Evolutionary conservation across 1,140 invertebrate species (phyloP), one percentile per base, ranked within the genome.

Genomic region (Tribolium castaneum): DNA sequence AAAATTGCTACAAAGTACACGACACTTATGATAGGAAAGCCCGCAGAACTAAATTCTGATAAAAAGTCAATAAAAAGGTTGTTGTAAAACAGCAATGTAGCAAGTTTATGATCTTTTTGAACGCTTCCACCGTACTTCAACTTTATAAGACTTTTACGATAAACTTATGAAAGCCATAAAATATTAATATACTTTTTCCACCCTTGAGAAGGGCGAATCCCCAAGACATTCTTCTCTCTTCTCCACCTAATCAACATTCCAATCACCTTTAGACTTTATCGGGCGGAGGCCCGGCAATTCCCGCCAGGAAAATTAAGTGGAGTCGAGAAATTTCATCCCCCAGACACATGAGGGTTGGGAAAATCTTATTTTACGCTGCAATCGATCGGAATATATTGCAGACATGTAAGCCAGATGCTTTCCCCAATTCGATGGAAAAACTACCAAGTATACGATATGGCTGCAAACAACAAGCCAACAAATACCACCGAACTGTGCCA

Each of bases 191-290:
- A 83, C 83, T 81, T 83, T 82, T 80, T 77, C 62, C 76, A 72
- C 71, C 56, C 77, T 70, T 25, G 71, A 35, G 12, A 51, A 50
- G 50, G 39, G 76, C 12, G 76, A 80, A 70, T 76, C 76, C 74
- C 76, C 70, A 74, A 74, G 78, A 79, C 54, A 54, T 70, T 78
- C 74, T 81, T 79, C 62, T 75, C 71, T 76, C 72, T 75, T 77
- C 77, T 75, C 76, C 75, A 78, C 83, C 82, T 84, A 84, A 84
- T 84, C 83, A 84, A 83, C 83, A 84, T 84, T 84, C 83, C 83
- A 83, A 84, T 84, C 83, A 84, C 83, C 83, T 84, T 80, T 80
- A 78, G 82, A 83, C 82, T 84, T 84, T 84, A 84, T 84, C 83
- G 83, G 78, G 75, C 39, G 78, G 39, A 73, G 76, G 75, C 66